These are phyloP conservation scores for Pogona vitticeps DNA, from an alignment of 2,113 vertebrate species.

Conservation along the genomic window DNA sequence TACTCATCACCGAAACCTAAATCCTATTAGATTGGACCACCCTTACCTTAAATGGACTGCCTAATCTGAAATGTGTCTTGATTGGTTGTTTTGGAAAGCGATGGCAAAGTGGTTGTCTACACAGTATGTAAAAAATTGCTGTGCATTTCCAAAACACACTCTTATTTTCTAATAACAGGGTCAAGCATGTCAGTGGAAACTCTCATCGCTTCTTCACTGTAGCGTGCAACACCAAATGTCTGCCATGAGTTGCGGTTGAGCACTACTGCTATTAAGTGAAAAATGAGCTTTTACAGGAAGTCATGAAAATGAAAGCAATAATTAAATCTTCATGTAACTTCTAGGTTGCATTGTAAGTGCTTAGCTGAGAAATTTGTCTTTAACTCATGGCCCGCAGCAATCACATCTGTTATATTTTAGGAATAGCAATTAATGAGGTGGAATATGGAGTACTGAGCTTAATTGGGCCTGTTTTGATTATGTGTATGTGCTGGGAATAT, in stretches of 20 bases:
- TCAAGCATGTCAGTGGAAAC: conserved; percentile 40
- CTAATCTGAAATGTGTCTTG: not conserved
- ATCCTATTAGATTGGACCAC: not conserved
- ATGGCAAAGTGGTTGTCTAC: conserved; percentile 1
- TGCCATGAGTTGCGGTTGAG: conserved; percentile 55
- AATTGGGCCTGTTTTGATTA: conserved; percentile 87
- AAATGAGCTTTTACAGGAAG: conserved; percentile 75
- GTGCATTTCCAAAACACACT: not conserved
- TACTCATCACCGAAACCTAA: not conserved
- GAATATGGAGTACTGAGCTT: conserved; percentile 83
- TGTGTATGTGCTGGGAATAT: conserved; percentile 83
- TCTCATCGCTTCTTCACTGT: conserved; percentile 47
- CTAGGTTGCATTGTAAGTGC: conserved; percentile 77
- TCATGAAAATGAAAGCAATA: conserved; percentile 78
- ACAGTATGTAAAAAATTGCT: not conserved
- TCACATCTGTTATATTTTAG: conserved; percentile 86
- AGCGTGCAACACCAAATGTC: conserved; percentile 50
- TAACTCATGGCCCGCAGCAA: conserved; percentile 81
- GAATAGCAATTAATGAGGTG: conserved; percentile 85
- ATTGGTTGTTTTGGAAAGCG: not conserved
- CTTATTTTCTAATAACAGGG: conserved; percentile 15
- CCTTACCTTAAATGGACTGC: not conserved
- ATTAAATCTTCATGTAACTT: conserved; percentile 81
- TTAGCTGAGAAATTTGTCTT: conserved; percentile 79
- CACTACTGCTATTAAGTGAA: conserved; percentile 71